Evolutionary conservation across 2,888 invertebrate species (phyloP), one percentile per base, ranked within the genome.

Genomic region (Ornithoptera alexandrae): DNA sequence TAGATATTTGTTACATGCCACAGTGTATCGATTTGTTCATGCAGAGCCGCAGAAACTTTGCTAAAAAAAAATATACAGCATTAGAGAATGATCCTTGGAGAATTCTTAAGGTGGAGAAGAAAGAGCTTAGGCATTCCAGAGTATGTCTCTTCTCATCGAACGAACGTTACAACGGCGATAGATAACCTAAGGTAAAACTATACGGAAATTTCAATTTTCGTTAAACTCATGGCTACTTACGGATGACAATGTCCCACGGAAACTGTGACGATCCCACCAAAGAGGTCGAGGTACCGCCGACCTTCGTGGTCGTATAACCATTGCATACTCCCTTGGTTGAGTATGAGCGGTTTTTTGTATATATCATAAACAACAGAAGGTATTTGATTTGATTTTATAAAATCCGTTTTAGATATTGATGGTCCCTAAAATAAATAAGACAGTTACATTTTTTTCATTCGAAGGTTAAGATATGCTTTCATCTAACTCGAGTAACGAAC

Each of bases 231-330:
- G 12, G 10, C 59, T 53, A 94, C 97, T 95, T 93, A 98, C 98
- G 99, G 98, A 92, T 99, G 99, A 83, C 98, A 98, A 86, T 99
- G 99, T 30, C 99, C 99, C 2, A 99, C 98, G 67, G 98, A 98
- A 57, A 99, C 97, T 0, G 99, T 99, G 20, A 98, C 98, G 77
- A 99, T 99, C 10, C 99, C 99, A 7, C 96, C 99, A 83, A 98
- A 98, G 93, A 99, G 95, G 86, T 99, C 99, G 74, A 99, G 93
- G 86, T 98, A 99, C 77, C 97, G 94, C 74, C 94, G 95, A 5
- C 98, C 98, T 67, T 94, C 93, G 74, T 96, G 94, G 86, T 99
- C 98, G 87, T 95, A 99, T 7, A 99, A 87, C 96, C 97, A 99
- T 87, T 99, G 99, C 95, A 96, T 97, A 80, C 96, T 94, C 0